phyloP scores from a whole-genome alignment of 2,797 vertebrate genomes.

The Sus cebifrons region DNA sequence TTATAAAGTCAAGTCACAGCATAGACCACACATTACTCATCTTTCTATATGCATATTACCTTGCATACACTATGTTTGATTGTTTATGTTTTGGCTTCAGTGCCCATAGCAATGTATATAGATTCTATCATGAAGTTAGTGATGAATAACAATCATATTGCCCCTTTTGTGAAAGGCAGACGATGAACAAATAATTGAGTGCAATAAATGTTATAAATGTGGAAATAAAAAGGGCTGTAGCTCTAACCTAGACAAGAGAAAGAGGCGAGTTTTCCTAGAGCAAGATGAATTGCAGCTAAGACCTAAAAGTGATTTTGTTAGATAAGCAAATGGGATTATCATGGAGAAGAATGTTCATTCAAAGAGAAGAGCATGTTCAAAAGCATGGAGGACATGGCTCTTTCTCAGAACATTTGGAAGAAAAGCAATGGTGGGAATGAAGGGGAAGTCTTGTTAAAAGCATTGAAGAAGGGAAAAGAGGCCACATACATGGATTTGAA shows the following conservation, averaged over 20 bases:
- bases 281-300: background rate
- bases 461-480: no score
- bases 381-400: background rate
- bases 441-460: background rate
- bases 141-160: background rate
- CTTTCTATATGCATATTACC: background rate
- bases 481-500: no score
- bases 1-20: background rate
- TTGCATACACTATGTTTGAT: background rate
- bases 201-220: background rate
- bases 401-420: background rate
- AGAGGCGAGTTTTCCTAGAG: background rate
- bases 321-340: background rate
- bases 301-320: background rate
- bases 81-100: background rate
- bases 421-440: background rate
- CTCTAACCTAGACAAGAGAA: background rate
- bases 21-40: background rate
- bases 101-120: background rate
- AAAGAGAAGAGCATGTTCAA: background rate
- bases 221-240: background rate
- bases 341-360: background rate
- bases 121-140: background rate
- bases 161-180: background rate
- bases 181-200: background rate